Evolutionary conservation across 1,140 invertebrate species (phyloP).

Genomic region (Drosophila athabasca): DNA sequence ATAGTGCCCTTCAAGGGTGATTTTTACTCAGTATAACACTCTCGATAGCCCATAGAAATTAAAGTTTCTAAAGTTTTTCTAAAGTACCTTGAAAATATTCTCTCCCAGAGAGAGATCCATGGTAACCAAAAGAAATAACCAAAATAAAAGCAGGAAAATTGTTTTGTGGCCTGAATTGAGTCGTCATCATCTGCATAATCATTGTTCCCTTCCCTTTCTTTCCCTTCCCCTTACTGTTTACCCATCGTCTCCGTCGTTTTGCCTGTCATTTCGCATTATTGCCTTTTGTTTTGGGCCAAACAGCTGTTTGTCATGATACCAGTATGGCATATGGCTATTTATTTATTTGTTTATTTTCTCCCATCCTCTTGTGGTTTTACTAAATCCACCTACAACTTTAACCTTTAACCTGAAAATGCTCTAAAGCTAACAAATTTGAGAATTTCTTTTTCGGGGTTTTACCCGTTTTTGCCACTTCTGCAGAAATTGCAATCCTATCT

Average conservation of each 20-base stretch:
- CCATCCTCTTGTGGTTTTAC: not conserved
- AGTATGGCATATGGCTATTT: slow-evolving; percentile 27
- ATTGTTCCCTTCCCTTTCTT: slow-evolving; percentile 10
- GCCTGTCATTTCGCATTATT: slow-evolving; percentile 58
- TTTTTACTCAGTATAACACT: too few species aligned
- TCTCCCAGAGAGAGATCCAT: not conserved
- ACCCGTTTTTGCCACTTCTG: slow-evolving; percentile 20
- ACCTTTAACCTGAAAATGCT: slow-evolving; percentile 4
- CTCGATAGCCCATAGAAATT: too few species aligned
- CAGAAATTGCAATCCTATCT: slow-evolving; percentile 48
- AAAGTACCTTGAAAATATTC: too few species aligned
- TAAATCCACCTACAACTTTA: slow-evolving; percentile 12
- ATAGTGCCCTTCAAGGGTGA: too few species aligned
- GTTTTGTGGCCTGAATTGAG: slow-evolving; percentile 55
- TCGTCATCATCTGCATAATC: slow-evolving; percentile 55
- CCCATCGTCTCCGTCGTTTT: slow-evolving; percentile 38
- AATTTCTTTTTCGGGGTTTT: slow-evolving; percentile 15
- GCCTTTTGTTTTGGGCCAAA: slow-evolving; percentile 66
- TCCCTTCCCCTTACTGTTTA: not conserved
- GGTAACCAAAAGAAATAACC: slow-evolving; percentile 1
- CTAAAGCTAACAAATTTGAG: slow-evolving; percentile 15
- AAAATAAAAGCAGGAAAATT: slow-evolving; percentile 5
- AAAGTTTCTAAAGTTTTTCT: too few species aligned
- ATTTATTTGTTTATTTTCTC: slow-evolving; percentile 32
- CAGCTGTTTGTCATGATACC: slow-evolving; percentile 67